A percentile compares a stretch with the other conserved stretches of the same genome.
Evolutionary conservation across 2,797 vertebrate species (phyloP).

Genomic region (Podarcis lilfordi): DNA sequence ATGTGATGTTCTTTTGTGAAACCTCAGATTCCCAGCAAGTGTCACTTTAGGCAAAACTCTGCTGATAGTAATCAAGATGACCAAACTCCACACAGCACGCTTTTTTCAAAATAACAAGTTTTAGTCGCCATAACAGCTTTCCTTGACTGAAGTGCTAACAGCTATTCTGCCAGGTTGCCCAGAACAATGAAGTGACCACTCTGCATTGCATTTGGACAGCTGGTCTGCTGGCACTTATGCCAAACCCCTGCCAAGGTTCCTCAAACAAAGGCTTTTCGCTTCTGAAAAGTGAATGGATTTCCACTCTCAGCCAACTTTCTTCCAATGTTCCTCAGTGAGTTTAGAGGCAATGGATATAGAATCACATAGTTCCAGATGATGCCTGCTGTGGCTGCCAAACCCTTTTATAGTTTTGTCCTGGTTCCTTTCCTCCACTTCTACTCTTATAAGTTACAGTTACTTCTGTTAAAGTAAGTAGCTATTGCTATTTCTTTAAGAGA

Average conservation of each 20-base stretch:
- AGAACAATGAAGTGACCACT: conserved; percentile 49
- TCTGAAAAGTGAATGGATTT: conserved; percentile 61
- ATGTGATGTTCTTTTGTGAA: background rate
- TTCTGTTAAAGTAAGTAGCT: background rate
- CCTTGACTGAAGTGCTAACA: conserved; percentile 39
- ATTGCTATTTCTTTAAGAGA: background rate
- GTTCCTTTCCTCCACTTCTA: conserved; percentile 62
- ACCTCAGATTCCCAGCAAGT: background rate
- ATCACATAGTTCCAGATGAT: conserved; percentile 64
- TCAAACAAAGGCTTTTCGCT: conserved; percentile 12
- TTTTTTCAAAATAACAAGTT: conserved; percentile 26
- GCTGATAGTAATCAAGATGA: background rate
- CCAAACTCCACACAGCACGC: background rate
- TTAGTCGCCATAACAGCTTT: conserved; percentile 40
- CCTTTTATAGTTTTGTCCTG: conserved; percentile 53
- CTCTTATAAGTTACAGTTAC: conserved; percentile 26
- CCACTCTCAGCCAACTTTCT: conserved; percentile 60
- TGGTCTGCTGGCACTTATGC: conserved; percentile 28
- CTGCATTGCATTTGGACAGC: conserved; percentile 18
- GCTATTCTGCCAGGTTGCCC: conserved; percentile 15
- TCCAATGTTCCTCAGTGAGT: conserved; percentile 60
- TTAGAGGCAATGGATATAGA: conserved; percentile 67
- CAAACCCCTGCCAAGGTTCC: conserved; percentile 58
- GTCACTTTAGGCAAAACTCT: background rate
- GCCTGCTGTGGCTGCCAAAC: conserved; percentile 54